Conservation (phyloP, 1,140 invertebrate genomes). For the Mizuhopecten yessoensis region DNA sequence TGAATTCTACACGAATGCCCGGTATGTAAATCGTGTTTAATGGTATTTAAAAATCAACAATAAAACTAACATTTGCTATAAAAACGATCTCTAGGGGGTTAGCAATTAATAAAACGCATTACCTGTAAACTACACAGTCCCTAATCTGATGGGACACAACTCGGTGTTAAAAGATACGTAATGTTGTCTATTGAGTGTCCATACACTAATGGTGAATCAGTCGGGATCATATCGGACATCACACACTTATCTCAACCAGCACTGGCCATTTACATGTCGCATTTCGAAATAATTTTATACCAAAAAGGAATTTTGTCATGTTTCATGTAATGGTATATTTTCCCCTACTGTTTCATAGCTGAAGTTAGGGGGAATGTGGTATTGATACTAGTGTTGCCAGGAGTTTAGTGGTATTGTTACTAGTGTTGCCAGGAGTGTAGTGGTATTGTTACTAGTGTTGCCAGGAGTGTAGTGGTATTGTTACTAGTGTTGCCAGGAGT, state of each 20-base stretch:
- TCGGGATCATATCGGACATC: background rate
- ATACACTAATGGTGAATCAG: background rate
- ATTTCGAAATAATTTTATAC: too few relatives aligned
- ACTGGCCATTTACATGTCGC: too few relatives aligned
- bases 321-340: too few relatives aligned
- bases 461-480: too few relatives aligned
- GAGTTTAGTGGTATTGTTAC: too few relatives aligned
- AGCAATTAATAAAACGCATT: background rate
- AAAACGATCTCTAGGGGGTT: background rate
- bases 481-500: too few relatives aligned
- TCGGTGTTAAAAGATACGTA: background rate
- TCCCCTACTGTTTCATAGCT: too few relatives aligned
- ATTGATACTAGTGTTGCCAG: too few relatives aligned
- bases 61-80: constrained; percentile 2
- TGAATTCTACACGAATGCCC: background rate
- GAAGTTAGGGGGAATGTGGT: too few relatives aligned
- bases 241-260: background rate
- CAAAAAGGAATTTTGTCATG: too few relatives aligned
- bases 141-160: background rate
- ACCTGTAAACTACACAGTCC: background rate
- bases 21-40: background rate
- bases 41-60: background rate
- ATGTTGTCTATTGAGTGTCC: background rate
- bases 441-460: too few relatives aligned
- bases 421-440: too few relatives aligned